phyloP scores from a whole-genome alignment of 2,888 invertebrate species.

The Cremastinae sp. region DNA sequence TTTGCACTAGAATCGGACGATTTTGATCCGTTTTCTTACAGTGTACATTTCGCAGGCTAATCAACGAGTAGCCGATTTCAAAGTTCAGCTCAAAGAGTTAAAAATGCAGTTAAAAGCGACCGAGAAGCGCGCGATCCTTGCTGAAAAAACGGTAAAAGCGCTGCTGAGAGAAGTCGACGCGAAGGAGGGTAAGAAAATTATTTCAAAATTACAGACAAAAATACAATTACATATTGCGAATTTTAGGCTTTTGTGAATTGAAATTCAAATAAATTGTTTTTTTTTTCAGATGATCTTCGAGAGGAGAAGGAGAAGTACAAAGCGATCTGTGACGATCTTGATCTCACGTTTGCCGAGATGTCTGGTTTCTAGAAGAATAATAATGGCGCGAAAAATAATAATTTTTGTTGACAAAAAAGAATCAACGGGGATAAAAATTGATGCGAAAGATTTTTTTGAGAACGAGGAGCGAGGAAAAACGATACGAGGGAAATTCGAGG shows the following conservation, averaged over 20 bases:
- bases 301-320: slow-evolving; percentile 90
- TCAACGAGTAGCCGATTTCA: slow-evolving; percentile 77
- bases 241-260: too few relatives aligned
- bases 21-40: neutral
- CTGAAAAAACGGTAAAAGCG: slow-evolving; percentile 76
- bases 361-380: slow-evolving; percentile 83
- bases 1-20: neutral
- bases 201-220: neutral
- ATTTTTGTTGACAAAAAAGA: neutral
- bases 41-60: slow-evolving; percentile 73
- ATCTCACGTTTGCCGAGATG: slow-evolving; percentile 88
- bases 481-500: slow-evolving; percentile 39
- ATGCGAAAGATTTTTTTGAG: slow-evolving; percentile 14
- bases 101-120: slow-evolving; percentile 75
- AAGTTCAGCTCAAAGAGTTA: slow-evolving; percentile 74
- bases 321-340: slow-evolving; percentile 89
- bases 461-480: slow-evolving; percentile 9
- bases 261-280: neutral
- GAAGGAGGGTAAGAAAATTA: slow-evolving; percentile 74
- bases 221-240: too few relatives aligned
- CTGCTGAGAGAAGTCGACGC: slow-evolving; percentile 76
- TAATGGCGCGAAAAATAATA: slow-evolving; percentile 19
- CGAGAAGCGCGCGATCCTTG: slow-evolving; percentile 77
- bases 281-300: slow-evolving; percentile 82
- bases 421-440: slow-evolving; percentile 21